phyloP scores from a whole-genome alignment of 2,888 invertebrate species.

The Idaea straminata region DNA sequence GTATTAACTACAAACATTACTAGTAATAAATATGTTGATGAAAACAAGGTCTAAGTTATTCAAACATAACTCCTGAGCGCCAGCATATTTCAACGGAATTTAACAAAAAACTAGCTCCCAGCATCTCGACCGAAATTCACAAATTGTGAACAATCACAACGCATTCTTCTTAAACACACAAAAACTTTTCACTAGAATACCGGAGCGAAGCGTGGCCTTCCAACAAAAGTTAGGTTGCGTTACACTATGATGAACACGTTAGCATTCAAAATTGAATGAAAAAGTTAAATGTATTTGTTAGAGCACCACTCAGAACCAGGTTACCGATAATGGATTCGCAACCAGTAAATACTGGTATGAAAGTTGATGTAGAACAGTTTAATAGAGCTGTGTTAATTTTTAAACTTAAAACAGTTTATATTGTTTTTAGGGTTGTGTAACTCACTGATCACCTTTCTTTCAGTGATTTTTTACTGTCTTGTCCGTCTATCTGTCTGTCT shows the following conservation, averaged over 20 bases:
- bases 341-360: background rate
- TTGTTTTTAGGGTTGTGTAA: too few relatives aligned
- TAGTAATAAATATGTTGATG: background rate
- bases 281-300: conserved; percentile 24
- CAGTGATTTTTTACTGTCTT: too few relatives aligned
- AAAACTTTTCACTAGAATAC: conserved; percentile 24
- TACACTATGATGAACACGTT: conserved; percentile 25
- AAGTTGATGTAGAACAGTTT: too few relatives aligned
- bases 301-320: conserved; percentile 14
- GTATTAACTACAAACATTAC: background rate
- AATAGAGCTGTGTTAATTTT: too few relatives aligned
- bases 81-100: background rate
- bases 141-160: conserved; percentile 26
- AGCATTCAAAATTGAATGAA: conserved; percentile 26
- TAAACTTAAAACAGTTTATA: too few relatives aligned
- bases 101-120: background rate
- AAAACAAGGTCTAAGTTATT: background rate
- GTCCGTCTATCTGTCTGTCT: too few relatives aligned
- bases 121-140: conserved; percentile 14
- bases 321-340: conserved; percentile 7
- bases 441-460: too few relatives aligned
- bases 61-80: background rate
- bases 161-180: conserved; percentile 24
- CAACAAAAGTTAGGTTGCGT: conserved; percentile 21
- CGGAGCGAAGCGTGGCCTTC: conserved; percentile 17